Percentiles rank a stretch among this genome's conserved stretches.
phyloP scores from a whole-genome alignment of 1,140 invertebrate species.

The Caligus rogercresseyi region DNA sequence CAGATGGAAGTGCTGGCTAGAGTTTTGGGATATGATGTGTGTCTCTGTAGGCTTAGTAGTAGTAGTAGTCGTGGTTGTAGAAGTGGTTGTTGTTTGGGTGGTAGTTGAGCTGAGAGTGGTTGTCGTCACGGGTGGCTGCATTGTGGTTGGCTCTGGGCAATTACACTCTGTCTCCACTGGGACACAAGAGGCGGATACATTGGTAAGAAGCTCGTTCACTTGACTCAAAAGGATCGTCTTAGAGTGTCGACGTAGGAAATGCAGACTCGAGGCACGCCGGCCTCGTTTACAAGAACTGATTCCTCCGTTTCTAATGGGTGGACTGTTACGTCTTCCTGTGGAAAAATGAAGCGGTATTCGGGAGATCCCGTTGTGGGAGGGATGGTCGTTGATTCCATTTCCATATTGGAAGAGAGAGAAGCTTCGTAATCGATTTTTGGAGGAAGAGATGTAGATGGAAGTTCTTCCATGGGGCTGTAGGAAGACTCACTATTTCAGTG shows the following conservation, averaged over 20 bases:
- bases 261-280: not conserved
- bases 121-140: too few relatives aligned
- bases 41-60: not conserved
- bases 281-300: not conserved
- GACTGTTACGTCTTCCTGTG: not conserved
- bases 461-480: too few relatives aligned
- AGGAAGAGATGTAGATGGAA: too few relatives aligned
- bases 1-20: not conserved
- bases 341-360: not conserved
- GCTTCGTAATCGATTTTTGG: too few relatives aligned
- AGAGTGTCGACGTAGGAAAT: not conserved
- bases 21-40: not conserved
- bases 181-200: not conserved
- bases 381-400: too few relatives aligned
- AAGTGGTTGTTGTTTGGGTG: not conserved
- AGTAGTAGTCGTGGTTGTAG: not conserved
- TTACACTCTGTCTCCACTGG: not conserved
- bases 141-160: not conserved
- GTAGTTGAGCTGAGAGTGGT: not conserved
- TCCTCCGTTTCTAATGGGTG: not conserved
- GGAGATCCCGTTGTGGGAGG: not conserved
- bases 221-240: not conserved
- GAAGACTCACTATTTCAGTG: too few relatives aligned
- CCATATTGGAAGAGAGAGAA: too few relatives aligned
- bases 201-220: not conserved